Base-by-base conservation (phyloP, 2,797 vertebrate genomes). In the Craterocephalus amniculus region DNA sequence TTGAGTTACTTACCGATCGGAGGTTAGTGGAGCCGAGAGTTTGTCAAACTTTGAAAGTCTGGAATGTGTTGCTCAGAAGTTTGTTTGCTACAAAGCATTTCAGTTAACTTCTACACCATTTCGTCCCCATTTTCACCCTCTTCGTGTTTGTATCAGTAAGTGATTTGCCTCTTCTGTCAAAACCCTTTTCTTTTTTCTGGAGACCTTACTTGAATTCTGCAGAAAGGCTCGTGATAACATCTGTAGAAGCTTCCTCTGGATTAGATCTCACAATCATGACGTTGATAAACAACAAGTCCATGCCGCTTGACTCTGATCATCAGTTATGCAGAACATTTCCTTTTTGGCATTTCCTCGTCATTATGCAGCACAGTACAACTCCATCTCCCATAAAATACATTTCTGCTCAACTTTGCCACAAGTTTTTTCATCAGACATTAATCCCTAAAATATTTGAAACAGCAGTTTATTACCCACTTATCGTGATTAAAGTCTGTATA, bases 1-100 rank as follows among this genome's bases (percentile, higher is more conserved):
- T 62, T 58, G 38, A 70, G 61, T 70, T 66, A 43, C 69, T 77
- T 34, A 59, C 32, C 58, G 62, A 76, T 60, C 22, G 64, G 57
- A 69, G 65, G 65, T 77, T 40, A 74, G 51, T 4, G 45, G 76
- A 27, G 54, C 11, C 48, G 8, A 54, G 22, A 57, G 20, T 63
- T 70, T 63, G 51, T 38, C 36, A 52, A 70, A 51, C 27, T 52
- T 48, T 18, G 11, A 63, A 66, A n/a, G 31, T 69, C 58, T 57
- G n/a, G 35, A 52, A 61, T 32, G 36, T 60, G 12, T n/a, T 52
- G 51, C 64, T 26, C 38, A 70, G 29, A 66, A 51, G 29, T 26
- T 45, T 22, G 18, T 63, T 58, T 58, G 49, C 70, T 51, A 70
- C 65, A 12, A 72, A 55, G 24, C 38, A 4, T 18, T 72, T 71